Base-by-base conservation (phyloP, 2,113 vertebrate species). In the Sturnus vulgaris region DNA sequence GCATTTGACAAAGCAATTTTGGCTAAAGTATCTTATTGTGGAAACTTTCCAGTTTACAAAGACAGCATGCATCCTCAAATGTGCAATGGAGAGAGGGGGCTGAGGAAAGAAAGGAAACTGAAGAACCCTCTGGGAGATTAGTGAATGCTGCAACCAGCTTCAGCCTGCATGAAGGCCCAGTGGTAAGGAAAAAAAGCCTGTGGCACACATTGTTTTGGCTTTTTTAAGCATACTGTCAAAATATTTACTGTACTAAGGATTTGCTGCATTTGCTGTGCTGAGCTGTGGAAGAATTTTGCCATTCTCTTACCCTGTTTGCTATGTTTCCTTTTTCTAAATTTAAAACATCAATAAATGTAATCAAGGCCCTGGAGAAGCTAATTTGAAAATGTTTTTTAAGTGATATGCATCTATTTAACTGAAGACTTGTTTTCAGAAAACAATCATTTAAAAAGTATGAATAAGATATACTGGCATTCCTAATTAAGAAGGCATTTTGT, bases 41-140 rank as follows among this genome's bases (percentile, higher is more conserved):
- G 95, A 79, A 94, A 92, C 50, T 86, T 98, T 97, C 53, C 94
- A 99, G 99, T 84, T 83, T 98, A 85, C 98, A 98, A 96, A 93
- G 93, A 66, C 98, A 98, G 11, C 95, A 55, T 65, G 42, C 97
- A 25, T 97, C 95, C 49, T 93, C 91, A 85, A 97, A 96, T 59
- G 96, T 97, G 63, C 97, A 98, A 61, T 87, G 98, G 88, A 97
- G 90, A 46, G 95, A 97, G 68, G 97, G 97, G 88, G 78, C 98
- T 35, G 98, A 98, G 42, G 97, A 96, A 23, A 98, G 98, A 92
- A 98, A 92, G 93, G 96, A 79, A 55, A 56, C 25, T 94, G 96
- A 93, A 80, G 97, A 98, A 25, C 96, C 98, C 82, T 96, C 95
- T 46, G 94, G 96, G 65, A 97, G n/a, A 92, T 96, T 98, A 15